Conservation (phyloP, 2,797 vertebrate genomes). For the Clarias fuscus region DNA sequence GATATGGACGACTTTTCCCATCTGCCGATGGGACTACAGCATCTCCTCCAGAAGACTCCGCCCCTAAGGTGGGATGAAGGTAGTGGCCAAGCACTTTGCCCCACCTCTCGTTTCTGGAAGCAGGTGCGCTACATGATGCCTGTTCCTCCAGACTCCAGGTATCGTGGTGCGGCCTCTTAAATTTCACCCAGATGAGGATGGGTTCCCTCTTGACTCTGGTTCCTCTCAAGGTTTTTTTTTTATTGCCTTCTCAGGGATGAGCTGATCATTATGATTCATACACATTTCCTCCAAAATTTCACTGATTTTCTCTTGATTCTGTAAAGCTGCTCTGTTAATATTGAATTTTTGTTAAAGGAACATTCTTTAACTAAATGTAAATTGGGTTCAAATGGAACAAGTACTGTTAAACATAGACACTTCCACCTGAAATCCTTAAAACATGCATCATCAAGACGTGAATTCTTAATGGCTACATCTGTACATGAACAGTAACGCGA, state of each 20-base stretch:
- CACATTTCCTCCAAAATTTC: no score
- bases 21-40: slow-evolving; percentile 75
- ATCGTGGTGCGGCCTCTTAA: neutral
- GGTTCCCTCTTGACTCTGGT: no score
- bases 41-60: slow-evolving; percentile 74
- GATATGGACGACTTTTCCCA: slow-evolving; percentile 58
- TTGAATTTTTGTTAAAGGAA: no score
- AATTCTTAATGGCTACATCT: neutral
- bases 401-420: neutral
- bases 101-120: slow-evolving; percentile 49
- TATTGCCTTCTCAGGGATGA: no score
- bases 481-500: neutral
- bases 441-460: no score
- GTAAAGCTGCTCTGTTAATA: no score
- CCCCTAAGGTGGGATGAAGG: slow-evolving; percentile 67
- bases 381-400: neutral
- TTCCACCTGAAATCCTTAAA: neutral
- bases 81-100: neutral
- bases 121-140: slow-evolving; percentile 48
- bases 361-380: no score
- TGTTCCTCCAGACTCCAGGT: neutral
- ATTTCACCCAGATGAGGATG: no score
- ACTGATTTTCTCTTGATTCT: no score
- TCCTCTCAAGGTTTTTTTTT: no score
- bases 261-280: no score